A percentile compares a stretch with the other conserved stretches of the same genome.
Conservation (phyloP, 2,113 vertebrate genomes). For the Notothenia rossii region DNA sequence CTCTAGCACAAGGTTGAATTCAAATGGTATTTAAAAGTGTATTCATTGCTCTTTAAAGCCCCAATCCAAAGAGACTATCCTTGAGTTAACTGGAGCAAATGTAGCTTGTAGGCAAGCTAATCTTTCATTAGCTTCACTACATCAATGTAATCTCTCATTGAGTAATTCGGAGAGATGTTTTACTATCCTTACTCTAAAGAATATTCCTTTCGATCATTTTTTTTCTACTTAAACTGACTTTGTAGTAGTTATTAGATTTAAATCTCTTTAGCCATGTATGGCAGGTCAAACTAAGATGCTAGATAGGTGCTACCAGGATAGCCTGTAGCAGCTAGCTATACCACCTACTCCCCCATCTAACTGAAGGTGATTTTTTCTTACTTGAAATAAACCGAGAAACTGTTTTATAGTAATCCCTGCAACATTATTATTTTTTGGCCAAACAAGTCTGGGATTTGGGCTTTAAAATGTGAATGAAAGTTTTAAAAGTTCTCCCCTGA, state of each 20-base stretch:
- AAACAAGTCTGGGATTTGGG: constrained; percentile 29
- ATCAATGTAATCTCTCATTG: background rate
- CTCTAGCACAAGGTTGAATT: constrained; percentile 39
- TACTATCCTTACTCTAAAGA: background rate
- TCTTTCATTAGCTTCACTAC: background rate
- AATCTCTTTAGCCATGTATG: too few relatives aligned
- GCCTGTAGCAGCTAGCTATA: too few relatives aligned
- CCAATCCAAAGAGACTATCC: constrained; percentile 24
- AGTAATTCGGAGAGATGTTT: background rate
- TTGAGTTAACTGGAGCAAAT: background rate
- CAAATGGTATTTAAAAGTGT: constrained; percentile 52
- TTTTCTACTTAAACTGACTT: too few relatives aligned
- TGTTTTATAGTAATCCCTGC: background rate
- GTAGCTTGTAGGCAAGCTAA: background rate
- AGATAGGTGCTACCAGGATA: too few relatives aligned
- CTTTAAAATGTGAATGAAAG: constrained; percentile 42
- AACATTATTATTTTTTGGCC: background rate
- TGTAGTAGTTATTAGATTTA: background rate
- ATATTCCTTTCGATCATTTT: too few relatives aligned
- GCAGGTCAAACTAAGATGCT: too few relatives aligned
- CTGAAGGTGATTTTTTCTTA: background rate
- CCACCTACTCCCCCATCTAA: background rate
- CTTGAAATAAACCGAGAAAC: too few relatives aligned
- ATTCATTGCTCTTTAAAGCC: constrained; percentile 46
- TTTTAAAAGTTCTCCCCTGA: constrained; percentile 2